Base-by-base conservation (phyloP, 2,888 invertebrate genomes). In the Drosophila anomelani region DNA sequence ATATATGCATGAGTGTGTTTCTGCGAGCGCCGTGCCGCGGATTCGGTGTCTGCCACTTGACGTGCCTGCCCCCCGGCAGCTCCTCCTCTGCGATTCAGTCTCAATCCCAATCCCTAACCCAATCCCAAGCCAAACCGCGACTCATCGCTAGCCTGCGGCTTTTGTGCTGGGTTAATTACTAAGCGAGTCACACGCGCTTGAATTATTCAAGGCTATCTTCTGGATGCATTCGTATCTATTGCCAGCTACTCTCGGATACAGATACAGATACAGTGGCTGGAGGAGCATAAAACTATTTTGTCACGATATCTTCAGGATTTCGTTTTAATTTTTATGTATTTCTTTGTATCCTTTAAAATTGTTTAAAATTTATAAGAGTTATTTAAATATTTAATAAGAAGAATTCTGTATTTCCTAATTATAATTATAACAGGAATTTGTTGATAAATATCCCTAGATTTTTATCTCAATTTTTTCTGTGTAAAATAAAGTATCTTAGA, bases 131-230 rank as follows among this genome's bases (percentile, higher is more conserved):
- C 70, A 69, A 80, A 49, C 59, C 60, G 85, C 88, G 83, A 80
- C 80, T 84, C 83, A 84, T 80, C 81, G 83, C 78, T 76, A 75
- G 83, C 75, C 79, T 75, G 89, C 66, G 86, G 83, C 83, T 83
- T 88, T 88, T 85, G 80, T 85, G 78, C 73, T 82, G 83, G 79
- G 80, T 86, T 89, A 87, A 87, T 87, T 87, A 88, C 89, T 88
- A 87, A 90, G 86, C 87, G 75, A 88, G 87, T 90, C 87, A 86
- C 87, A 90, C 78, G 90, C 87, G 90, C 77, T 79, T 89, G 87
- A 89, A 87, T 87, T 82, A 87, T 90, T 87, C 87, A 87, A 87
- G 87, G 87, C 90, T 90, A 85, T 85, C 79, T 76, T 74, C 80
- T 80, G 64, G 64, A 75, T 69, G 59, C 70, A 66, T 47, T 73